Conservation (phyloP, 2,113 vertebrate genomes). For the Nesoenas mayeri region DNA sequence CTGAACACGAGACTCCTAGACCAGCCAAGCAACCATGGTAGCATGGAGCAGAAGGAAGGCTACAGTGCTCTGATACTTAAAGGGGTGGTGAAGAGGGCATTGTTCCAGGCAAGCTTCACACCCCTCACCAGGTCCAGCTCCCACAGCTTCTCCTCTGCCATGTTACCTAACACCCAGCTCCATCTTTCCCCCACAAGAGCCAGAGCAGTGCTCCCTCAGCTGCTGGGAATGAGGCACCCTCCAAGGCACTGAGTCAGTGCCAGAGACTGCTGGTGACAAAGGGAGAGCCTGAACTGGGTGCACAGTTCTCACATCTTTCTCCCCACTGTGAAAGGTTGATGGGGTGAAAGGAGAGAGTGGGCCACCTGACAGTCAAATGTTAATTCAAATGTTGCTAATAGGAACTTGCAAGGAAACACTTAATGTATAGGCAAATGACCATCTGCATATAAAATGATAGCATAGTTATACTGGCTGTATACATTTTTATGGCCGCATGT, state of each 20-base stretch:
- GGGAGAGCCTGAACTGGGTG: background rate
- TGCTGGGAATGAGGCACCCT: background rate
- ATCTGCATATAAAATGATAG: background rate
- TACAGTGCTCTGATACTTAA: background rate
- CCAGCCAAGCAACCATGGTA: background rate
- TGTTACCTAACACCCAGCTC: background rate
- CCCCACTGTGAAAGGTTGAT: background rate
- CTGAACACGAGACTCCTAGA: background rate
- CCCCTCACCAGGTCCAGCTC: background rate
- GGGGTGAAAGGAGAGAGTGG: background rate
- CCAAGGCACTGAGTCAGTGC: background rate
- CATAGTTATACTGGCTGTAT: background rate
- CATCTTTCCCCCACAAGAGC: background rate
- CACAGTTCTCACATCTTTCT: background rate
- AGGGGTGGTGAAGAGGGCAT: background rate
- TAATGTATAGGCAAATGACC: background rate
- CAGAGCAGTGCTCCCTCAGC: background rate
- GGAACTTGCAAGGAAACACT: background rate
- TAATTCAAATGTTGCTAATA: background rate
- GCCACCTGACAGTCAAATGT: background rate
- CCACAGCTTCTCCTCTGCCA: background rate
- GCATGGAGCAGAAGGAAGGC: background rate
- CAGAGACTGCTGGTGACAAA: background rate
- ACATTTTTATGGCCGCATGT: background rate
- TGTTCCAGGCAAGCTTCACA: background rate